Evolutionary conservation across 2,888 invertebrate genomes (phyloP).

Genomic region (Hermaeophaga mercurialis): DNA sequence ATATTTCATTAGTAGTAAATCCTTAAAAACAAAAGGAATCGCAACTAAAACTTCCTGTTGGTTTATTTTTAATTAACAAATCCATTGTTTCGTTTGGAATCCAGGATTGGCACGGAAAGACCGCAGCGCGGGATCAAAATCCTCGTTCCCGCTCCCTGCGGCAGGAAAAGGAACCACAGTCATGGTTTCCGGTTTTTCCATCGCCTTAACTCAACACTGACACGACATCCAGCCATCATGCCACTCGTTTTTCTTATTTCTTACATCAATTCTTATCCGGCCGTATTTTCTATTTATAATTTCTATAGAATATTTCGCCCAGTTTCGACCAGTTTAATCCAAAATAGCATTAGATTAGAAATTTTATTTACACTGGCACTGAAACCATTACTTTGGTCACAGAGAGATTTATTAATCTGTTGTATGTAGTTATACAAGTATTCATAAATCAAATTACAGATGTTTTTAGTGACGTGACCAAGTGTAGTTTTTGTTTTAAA

Average conservation of each 20-base stretch:
- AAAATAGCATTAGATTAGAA: too few relatives aligned
- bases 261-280: not conserved
- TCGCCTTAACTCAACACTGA: constrained; percentile 42
- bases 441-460: too few relatives aligned
- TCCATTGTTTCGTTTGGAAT: constrained; percentile 3
- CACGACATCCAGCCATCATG: constrained; percentile 49
- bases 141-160: constrained; percentile 41
- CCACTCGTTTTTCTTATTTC: constrained; percentile 18
- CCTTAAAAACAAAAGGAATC: too few relatives aligned
- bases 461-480: too few relatives aligned
- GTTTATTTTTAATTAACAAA: constrained; percentile 8
- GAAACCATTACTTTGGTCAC: too few relatives aligned
- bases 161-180: constrained; percentile 55
- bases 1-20: too few relatives aligned
- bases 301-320: not conserved
- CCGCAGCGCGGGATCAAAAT: constrained; percentile 15
- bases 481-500: too few relatives aligned
- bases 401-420: too few relatives aligned
- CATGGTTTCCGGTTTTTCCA: constrained; percentile 53
- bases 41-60: too few relatives aligned
- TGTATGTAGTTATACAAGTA: too few relatives aligned
- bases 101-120: constrained; percentile 12
- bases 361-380: too few relatives aligned
- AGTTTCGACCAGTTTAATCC: too few relatives aligned
- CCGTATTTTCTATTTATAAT: not conserved